Conservation (phyloP, 2,113 vertebrate genomes). For the Orientallactaga bullata region DNA sequence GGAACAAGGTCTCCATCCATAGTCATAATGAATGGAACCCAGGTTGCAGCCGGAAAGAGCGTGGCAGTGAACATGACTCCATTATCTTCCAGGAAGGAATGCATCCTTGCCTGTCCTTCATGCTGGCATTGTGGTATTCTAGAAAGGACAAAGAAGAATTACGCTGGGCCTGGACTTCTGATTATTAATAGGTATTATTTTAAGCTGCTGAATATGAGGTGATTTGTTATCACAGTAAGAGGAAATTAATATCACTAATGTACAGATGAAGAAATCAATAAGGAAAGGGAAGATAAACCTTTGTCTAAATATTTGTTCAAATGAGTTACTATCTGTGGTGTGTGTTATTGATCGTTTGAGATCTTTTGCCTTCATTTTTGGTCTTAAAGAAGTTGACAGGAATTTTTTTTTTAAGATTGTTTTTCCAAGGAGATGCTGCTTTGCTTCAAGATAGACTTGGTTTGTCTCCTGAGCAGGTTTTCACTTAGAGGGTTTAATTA, state of each 20-base stretch:
- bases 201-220: constrained; percentile 9
- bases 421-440: background rate
- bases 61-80: background rate
- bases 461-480: constrained; percentile 36
- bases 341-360: background rate
- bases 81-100: background rate
- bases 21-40: background rate
- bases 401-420: background rate
- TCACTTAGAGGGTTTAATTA: constrained; percentile 5
- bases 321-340: background rate
- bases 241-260: background rate
- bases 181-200: background rate
- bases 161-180: background rate
- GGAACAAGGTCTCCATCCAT: background rate
- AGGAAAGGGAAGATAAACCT: background rate
- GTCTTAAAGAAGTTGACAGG: background rate
- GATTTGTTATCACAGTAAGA: background rate
- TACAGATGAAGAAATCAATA: background rate
- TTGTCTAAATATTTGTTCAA: background rate
- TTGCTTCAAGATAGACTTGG: constrained; percentile 8
- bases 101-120: background rate
- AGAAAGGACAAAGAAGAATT: background rate
- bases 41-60: background rate
- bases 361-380: background rate
- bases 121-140: background rate